Evolutionary conservation across 2,888 invertebrate genomes (phyloP), one percentile per base, ranked within the genome.

Genomic region (Eristalinus sepulchralis): DNA sequence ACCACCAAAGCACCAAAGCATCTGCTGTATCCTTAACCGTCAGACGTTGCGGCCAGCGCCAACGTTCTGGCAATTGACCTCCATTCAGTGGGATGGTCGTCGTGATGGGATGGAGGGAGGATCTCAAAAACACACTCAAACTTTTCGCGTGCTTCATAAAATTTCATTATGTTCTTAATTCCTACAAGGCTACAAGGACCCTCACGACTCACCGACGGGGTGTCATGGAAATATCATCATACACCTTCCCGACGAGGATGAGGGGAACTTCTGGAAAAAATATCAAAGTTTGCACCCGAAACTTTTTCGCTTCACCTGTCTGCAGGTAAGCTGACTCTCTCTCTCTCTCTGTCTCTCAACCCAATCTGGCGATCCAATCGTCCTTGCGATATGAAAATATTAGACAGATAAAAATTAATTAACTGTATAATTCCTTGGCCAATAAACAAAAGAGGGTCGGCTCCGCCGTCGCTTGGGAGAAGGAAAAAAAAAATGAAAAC

Each of bases 321-420:
- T 62, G 59, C 75, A 66, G 34, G 36, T 73, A 79, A 79, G 59
- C 53, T 60, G 62, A 68, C 59, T 17, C 73, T 10, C 60, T 22
- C 33, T 33, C 33, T 13, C n/a, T 17, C 10, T 24, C n/a, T 27
- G 60, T 10, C 60, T 17, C 17, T 20, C 24, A 13, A 11, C 6
- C 60, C 20, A 20, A 62, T 27, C 66, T n/a, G 2, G 5, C 27
- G 27, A 57, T 55, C 68, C 70, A 86, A 86, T 86, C 75, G 83
- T 82, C 83, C 83, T 83, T 82, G 83, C 78, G 83, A 86, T 86
- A 86, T 86, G 83, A 86, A 83, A 86, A 83, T 86, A 83, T 86
- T 86, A 86, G 86, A 66, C 82, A 83, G 82, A 86, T 86, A 86
- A 86, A 86, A 86, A 86, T 86, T 86, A 86, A 86, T 86, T 86